Base-by-base conservation (phyloP, 2,797 vertebrate genomes). In the Paratrypauchen microcephalus region DNA sequence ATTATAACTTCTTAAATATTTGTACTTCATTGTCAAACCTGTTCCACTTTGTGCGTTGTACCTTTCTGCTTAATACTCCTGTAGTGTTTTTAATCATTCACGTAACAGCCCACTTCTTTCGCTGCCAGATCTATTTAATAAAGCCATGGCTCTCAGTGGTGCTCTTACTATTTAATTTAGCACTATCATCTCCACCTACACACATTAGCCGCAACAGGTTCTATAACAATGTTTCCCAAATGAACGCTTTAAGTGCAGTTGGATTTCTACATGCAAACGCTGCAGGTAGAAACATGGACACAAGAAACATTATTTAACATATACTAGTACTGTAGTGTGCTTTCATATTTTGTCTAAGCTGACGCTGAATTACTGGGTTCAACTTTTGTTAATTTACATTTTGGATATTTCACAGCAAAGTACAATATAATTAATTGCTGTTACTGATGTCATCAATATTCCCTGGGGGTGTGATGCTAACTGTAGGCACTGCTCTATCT, bases 121-220 rank as follows among this genome's bases (percentile, higher is more conserved):
- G 2, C 21, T 65, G 63, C 50, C 28, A 9, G 32, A 65, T n/a
- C 50, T 4, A 30, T 4, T 65, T 28, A 69, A 71, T 65, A 68
- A 62, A 50, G 6, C 12, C 6, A 13, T 12, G 6, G 11, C 26
- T 3, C 26, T 66, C 26, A n/a, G 13, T 16, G 48, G 65, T 60
- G 45, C 66, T 71, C 36, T 69, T 69, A 65, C 13, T 66, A 65
- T 21, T 24, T 64, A 13, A 57, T 18, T 47, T 57, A 55, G 50
- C 58, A 52, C 57, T 59, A 48, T 69, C 52, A 72, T 55, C 55
- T 65, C 60, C 63, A 16, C 65, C 69, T 28, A 60, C 66, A 56
- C 68, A 11, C 8, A 41, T 8, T 64, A 64, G 55, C 68, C 50
- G 64, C 70, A 76, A 65, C 73, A 39, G 68, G 70, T 69, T 18